A percentile compares a stretch with the other conserved stretches of the same genome.
phyloP scores from a whole-genome alignment of 1,140 invertebrate species.

The Dermatophagoides farinae region DNA sequence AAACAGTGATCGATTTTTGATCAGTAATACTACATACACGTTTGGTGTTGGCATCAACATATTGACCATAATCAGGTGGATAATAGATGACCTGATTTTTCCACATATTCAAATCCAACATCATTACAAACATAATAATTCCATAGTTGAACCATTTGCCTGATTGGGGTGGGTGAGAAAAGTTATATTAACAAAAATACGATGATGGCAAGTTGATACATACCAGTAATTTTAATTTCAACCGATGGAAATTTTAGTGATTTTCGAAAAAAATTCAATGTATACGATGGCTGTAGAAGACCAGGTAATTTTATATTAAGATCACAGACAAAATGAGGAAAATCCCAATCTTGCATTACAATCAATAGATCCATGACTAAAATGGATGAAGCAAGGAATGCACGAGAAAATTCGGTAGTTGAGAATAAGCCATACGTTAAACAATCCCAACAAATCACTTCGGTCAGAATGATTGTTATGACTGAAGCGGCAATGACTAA shows the following conservation, averaged over 20 bases:
- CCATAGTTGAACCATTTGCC: constrained; percentile 41
- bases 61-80: constrained; percentile 34
- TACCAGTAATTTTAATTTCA: constrained; percentile 27
- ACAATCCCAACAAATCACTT: constrained; percentile 27
- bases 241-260: constrained; percentile 23
- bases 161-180: constrained; percentile 23
- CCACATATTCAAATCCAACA: constrained; percentile 39
- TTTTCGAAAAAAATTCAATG: constrained; percentile 24
- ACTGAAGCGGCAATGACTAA: constrained; percentile 29
- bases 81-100: constrained; percentile 37
- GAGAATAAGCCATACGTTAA: constrained; percentile 30
- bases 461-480: constrained; percentile 32
- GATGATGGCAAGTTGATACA: constrained; percentile 13
- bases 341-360: constrained; percentile 40
- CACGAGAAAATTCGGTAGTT: constrained; percentile 33
- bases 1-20: constrained; percentile 18
- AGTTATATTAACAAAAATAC: constrained; percentile 1
- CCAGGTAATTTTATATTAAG: constrained; percentile 36
- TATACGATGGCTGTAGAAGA: constrained; percentile 29
- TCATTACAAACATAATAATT: constrained; percentile 35
- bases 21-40: constrained; percentile 30
- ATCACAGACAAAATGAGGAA: constrained; percentile 35
- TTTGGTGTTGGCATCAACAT: constrained; percentile 24
- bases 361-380: constrained; percentile 36
- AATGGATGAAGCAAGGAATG: constrained; percentile 35